phyloP scores from a whole-genome alignment of 1,140 invertebrate species.

The Caerostris darwini region DNA sequence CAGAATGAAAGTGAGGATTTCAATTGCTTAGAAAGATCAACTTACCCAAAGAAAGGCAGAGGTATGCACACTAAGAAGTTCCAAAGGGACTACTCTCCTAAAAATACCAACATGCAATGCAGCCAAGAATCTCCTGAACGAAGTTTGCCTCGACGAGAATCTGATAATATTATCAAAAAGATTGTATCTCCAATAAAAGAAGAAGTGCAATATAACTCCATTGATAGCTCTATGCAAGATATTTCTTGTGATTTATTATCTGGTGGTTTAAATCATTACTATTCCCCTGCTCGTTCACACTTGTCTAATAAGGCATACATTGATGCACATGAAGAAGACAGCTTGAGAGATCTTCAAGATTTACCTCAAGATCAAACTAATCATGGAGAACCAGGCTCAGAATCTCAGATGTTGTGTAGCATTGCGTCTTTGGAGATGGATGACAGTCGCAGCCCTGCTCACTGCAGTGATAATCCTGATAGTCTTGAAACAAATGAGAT shows the following conservation, averaged over 20 bases:
- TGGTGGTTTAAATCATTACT: conserved; percentile 22
- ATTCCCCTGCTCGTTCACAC: conserved; percentile 15
- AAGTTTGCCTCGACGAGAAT: neutral
- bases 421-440: conserved; percentile 55
- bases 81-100: conserved; percentile 36
- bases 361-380: conserved; percentile 59
- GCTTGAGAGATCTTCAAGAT: conserved; percentile 72
- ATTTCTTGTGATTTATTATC: conserved; percentile 45
- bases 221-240: conserved; percentile 55
- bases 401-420: conserved; percentile 54
- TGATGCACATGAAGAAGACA: conserved; percentile 72
- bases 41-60: conserved; percentile 68
- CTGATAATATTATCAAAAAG: conserved; percentile 52
- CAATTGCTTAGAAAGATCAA: conserved; percentile 59
- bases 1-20: conserved; percentile 69
- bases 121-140: conserved; percentile 35
- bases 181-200: conserved; percentile 75
- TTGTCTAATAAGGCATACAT: conserved; percentile 53
- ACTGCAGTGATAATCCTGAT: conserved; percentile 76
- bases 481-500: conserved; percentile 75
- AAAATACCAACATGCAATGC: conserved; percentile 14
- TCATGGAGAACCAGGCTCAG: conserved; percentile 8
- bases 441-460: conserved; percentile 66
- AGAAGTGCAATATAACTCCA: conserved; percentile 50
- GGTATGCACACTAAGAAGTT: neutral